Percentiles rank a stretch among this genome's conserved stretches.
Conservation (phyloP, 2,113 vertebrate genomes). For the Seriola rivoliana region DNA sequence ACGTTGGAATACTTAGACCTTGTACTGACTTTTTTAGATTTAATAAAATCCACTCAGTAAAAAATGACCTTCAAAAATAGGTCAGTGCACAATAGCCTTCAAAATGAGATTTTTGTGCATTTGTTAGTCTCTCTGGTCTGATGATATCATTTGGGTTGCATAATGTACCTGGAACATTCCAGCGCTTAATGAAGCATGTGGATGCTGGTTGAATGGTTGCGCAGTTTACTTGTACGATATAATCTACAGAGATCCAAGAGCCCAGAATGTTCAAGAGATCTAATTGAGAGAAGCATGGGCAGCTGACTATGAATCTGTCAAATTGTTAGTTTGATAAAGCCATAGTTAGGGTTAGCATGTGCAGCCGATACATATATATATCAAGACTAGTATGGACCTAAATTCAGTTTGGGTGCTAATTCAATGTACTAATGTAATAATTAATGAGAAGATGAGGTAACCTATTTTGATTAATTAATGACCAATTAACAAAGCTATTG, state of each 20-base stretch:
- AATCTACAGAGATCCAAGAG: neutral
- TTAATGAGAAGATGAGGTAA: no score
- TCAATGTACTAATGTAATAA: no score
- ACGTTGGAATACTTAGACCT: neutral
- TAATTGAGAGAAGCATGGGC: no score
- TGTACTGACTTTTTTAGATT: neutral
- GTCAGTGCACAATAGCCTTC: neutral
- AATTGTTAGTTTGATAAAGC: neutral
- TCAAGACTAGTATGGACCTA: no score
- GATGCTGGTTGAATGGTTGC: neutral
- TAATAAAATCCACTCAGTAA: neutral
- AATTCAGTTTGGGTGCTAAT: no score
- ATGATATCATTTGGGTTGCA: neutral
- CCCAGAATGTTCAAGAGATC: neutral
- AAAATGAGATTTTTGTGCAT: neutral
- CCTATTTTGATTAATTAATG: no score
- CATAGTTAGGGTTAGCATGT: no score
- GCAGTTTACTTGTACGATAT: neutral
- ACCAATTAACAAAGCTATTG: no score
- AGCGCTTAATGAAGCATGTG: neutral
- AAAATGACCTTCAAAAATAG: neutral
- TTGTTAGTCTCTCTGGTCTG: neutral
- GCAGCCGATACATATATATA: no score
- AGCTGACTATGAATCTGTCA: neutral
- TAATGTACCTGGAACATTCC: conserved; percentile 23